Conservation (phyloP, 2,888 invertebrate genomes). For the Macrosiphum euphorbiae region DNA sequence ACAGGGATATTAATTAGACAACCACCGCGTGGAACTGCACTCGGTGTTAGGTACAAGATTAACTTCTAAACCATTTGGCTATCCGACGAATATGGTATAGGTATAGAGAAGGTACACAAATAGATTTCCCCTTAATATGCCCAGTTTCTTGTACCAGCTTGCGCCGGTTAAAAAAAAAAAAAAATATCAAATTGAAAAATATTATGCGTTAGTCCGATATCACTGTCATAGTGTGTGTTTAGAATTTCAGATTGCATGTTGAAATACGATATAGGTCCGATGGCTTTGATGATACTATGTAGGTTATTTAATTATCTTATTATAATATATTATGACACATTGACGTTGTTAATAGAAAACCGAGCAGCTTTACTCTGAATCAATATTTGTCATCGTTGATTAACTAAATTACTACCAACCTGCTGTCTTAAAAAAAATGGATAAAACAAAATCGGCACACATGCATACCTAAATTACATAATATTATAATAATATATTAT, state of each 20-base stretch:
- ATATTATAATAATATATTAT: not conserved
- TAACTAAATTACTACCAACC: not conserved
- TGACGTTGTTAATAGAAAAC: not conserved
- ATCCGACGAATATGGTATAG: not conserved
- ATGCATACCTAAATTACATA: not conserved
- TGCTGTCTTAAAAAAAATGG: not conserved
- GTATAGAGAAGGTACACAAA: not conserved
- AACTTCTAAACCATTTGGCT: constrained; percentile 20
- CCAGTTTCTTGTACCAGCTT: not conserved
- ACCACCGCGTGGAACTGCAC: not conserved
- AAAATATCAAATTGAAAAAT: not conserved
- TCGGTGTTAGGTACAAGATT: not conserved
- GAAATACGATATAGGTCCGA: not conserved
- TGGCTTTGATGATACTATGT: not conserved
- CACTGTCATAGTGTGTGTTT: too few species aligned
- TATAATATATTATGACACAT: not conserved
- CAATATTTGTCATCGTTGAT: not conserved
- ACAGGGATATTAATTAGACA: constrained; percentile 53
- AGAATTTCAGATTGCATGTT: not conserved
- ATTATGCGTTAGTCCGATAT: not conserved
- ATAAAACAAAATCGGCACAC: not conserved
- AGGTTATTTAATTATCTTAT: not conserved
- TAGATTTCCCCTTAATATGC: not conserved
- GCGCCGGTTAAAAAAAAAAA: not conserved
- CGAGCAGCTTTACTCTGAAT: not conserved